Percentiles rank a stretch among this genome's conserved stretches.
Evolutionary conservation across 2,113 vertebrate genomes (phyloP).

Genomic region (Polyodon spathula): DNA sequence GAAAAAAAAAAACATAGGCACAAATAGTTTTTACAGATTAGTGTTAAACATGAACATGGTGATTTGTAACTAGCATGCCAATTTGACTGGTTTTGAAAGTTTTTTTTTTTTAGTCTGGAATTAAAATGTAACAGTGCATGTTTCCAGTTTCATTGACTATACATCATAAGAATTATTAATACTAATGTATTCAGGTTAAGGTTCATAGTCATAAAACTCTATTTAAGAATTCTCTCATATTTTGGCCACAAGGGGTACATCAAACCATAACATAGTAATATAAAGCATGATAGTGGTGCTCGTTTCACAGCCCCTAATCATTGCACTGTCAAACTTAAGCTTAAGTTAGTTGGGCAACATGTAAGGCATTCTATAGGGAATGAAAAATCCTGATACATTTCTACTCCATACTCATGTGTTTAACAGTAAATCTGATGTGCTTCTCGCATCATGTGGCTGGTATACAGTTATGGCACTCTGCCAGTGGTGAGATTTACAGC

Average conservation of each 20-base stretch:
- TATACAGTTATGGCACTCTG: too few species aligned
- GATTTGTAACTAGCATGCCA: slow-evolving; percentile 34
- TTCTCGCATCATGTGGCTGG: too few species aligned
- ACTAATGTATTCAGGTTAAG: slow-evolving; percentile 6
- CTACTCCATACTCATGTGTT: too few species aligned
- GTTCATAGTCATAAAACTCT: slow-evolving; percentile 26
- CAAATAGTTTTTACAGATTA: slow-evolving; percentile 71
- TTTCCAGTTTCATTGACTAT: slow-evolving; percentile 2
- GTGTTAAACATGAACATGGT: slow-evolving; percentile 11
- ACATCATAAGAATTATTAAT: neutral
- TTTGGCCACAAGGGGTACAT: slow-evolving; percentile 29
- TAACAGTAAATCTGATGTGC: too few species aligned
- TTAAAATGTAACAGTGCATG: neutral
- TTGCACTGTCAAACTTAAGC: too few species aligned
- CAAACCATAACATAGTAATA: too few species aligned
- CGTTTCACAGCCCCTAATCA: too few species aligned
- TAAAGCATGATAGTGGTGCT: too few species aligned
- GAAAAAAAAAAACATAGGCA: slow-evolving; percentile 47
- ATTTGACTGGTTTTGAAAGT: slow-evolving; percentile 48
- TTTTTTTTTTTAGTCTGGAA: slow-evolving; percentile 12
- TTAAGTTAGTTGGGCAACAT: too few species aligned
- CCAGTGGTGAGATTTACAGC: too few species aligned
- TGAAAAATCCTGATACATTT: too few species aligned
- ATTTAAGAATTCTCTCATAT: slow-evolving; percentile 47
- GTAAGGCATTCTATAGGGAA: too few species aligned